Base-by-base conservation (phyloP, 2,113 vertebrate genomes). In the Lamprologus speciosus region DNA sequence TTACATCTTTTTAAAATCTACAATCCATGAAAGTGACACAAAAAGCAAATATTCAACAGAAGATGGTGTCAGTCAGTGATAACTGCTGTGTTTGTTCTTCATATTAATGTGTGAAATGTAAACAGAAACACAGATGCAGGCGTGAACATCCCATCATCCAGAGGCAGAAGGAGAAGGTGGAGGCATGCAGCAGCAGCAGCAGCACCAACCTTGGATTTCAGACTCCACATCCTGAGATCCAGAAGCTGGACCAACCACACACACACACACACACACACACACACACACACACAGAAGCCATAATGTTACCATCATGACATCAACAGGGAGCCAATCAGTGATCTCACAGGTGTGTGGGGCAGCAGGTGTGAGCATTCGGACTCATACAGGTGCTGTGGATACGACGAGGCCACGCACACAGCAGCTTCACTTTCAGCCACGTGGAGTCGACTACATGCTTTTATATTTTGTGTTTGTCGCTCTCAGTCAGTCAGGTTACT, bases 171-270 rank as follows among this genome's bases (percentile, higher is more conserved):
- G 8, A 16, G 37, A 10, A 16, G 21, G 21, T 9, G 81, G 78
- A 13, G 19, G 50, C 70, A 54, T 79, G 75, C 84, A 87, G 12
- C 26, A 58, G 42, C 55, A 7, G 37, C 58, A 7, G 54, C 75
- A 79, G 65, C 50, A 93, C 94, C 81, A 51, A 95, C 93, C 94
- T 95, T 95, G 95, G 87, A 95, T 94, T 82, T 95, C 92, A 91
- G 91, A 92, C 65, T 95, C 95, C 90, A 94, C 84, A 8, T 95
- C 92, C 21, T 93, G 83, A 85, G 91, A 89, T 84, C 88, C 91
- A 65, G 89, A 82, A 70, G 19, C 92, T 93, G 91, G 47, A 80
- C 55, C 85, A 85, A 2, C 26, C 0, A 23, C 11, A 23, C n/a
- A 1, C n/a, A 21, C 55, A 88, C 45, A 82, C 80, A 86, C 75